Conservation (phyloP, 2,888 invertebrate genomes). For the Galerucella pusilla region DNA sequence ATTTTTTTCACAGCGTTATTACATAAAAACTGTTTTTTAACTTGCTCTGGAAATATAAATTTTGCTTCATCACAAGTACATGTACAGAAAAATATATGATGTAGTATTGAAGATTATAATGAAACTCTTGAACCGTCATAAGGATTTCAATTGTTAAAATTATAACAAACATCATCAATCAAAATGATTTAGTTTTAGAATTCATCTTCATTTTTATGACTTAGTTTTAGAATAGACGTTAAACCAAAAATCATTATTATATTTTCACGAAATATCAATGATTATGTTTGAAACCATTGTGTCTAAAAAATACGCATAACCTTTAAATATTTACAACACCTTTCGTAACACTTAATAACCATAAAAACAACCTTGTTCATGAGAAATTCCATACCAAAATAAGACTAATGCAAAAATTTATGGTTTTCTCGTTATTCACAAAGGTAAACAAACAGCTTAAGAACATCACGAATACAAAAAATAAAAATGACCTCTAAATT, state of each 20-base stretch:
- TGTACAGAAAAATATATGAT: too few relatives aligned
- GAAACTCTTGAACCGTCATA: too few relatives aligned
- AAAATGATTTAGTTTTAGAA: too few relatives aligned
- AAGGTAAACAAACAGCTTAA: slow-evolving; percentile 1
- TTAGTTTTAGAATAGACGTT: too few relatives aligned
- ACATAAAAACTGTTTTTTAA: neutral
- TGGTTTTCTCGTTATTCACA: neutral
- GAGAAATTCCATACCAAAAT: neutral
- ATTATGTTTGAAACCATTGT: too few relatives aligned
- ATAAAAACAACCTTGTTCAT: neutral
- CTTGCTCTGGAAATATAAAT: neutral
- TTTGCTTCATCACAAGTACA: neutral
- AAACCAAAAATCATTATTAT: too few relatives aligned
- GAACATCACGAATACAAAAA: neutral
- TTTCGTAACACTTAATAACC: neutral
- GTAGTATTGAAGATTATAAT: too few relatives aligned
- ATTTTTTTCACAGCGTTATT: neutral
- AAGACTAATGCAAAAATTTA: neutral
- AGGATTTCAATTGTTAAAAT: too few relatives aligned
- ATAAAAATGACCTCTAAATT: neutral
- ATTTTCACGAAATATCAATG: too few relatives aligned
- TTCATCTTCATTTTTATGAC: too few relatives aligned
- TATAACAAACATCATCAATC: too few relatives aligned
- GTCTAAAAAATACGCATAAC: neutral
- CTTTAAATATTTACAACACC: neutral